A percentile compares a stretch with the other conserved stretches of the same genome.
These are phyloP conservation scores for Pyrgus malvae DNA, from an alignment of 2,888 invertebrate genomes.

Conservation along the genomic window DNA sequence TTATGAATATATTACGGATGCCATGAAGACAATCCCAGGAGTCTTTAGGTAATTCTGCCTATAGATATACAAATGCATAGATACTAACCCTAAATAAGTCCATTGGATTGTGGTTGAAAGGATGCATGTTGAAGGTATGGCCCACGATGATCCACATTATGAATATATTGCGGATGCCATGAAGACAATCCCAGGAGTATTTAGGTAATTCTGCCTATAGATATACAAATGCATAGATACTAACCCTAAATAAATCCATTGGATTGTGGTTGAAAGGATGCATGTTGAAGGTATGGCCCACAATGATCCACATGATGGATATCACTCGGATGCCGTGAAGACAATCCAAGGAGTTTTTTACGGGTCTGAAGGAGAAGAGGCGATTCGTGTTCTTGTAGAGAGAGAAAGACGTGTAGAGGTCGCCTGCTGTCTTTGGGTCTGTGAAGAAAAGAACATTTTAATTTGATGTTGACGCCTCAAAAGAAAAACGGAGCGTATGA, in stretches of 20 bases:
- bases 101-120: no score
- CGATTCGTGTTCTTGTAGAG: slow-evolving; percentile 64
- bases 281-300: slow-evolving; percentile 58
- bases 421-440: slow-evolving; percentile 46
- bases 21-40: no score
- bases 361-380: slow-evolving; percentile 53
- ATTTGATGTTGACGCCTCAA: no score
- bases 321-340: slow-evolving; percentile 70
- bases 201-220: no score
- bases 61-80: background rate
- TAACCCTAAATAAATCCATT: slow-evolving; percentile 43
- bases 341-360: slow-evolving; percentile 61
- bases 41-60: no score
- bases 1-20: no score
- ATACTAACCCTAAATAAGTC: slow-evolving; percentile 45
- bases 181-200: no score
- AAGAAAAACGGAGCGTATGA: no score
- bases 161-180: no score
- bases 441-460: slow-evolving; percentile 7
- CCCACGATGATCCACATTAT: no score
- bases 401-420: slow-evolving; percentile 39
- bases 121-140: no score
- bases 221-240: slow-evolving; percentile 27
- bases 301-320: slow-evolving; percentile 75
- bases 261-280: slow-evolving; percentile 44